These are phyloP conservation scores for Chloroclysta siterata DNA, from an alignment of 2,888 invertebrate genomes.

Conservation along the genomic window DNA sequence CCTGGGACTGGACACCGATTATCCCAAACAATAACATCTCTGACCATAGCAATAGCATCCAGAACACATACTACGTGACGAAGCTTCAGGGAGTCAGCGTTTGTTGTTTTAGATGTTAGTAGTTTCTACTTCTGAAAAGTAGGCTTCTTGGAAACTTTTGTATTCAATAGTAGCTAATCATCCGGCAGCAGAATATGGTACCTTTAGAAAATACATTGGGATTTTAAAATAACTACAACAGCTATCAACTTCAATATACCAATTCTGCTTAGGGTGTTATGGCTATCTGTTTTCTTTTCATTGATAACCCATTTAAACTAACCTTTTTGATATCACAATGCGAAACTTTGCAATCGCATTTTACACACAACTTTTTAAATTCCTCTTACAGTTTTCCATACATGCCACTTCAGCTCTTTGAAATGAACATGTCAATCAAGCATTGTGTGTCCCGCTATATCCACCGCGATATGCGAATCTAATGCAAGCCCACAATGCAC, in stretches of 20 bases:
- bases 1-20: constrained; percentile 60
- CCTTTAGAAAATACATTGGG: background rate
- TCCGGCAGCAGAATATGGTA: constrained; percentile 10
- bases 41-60: constrained; percentile 39
- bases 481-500: constrained; percentile 57
- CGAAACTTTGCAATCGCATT: background rate
- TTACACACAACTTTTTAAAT: background rate
- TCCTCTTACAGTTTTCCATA: constrained; percentile 18
- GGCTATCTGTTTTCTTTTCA: background rate
- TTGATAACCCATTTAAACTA: background rate
- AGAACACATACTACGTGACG: constrained; percentile 48
- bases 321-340: background rate
- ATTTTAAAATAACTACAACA: background rate
- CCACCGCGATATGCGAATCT: constrained; percentile 53
- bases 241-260: background rate
- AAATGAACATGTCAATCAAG: constrained; percentile 36
- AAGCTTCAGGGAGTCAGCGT: constrained; percentile 49
- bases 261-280: background rate
- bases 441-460: constrained; percentile 39
- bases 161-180: constrained; percentile 8
- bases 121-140: constrained; percentile 52
- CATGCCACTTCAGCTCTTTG: constrained; percentile 33
- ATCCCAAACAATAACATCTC: constrained; percentile 60
- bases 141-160: constrained; percentile 43
- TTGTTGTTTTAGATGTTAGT: constrained; percentile 66